Base-by-base conservation (phyloP, 2,797 vertebrate genomes). In the Rhadinocentrus ornatus region DNA sequence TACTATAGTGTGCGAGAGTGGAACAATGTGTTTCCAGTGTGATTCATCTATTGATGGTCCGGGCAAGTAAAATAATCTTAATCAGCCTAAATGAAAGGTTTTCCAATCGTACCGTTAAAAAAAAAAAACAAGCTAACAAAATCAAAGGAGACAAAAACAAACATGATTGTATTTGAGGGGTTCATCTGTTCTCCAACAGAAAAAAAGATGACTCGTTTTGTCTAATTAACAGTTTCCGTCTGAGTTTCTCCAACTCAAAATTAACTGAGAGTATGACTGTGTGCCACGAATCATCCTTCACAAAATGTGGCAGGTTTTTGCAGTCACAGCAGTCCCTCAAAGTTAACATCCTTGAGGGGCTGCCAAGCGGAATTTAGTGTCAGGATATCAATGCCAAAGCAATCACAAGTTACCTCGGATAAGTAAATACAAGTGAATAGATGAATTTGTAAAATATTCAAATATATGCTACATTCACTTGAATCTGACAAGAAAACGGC, bases 321-420 rank as follows among this genome's bases (percentile, higher is more conserved):
- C 62, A 60, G 81, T 79, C 76, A 73, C 70, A 81, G 72, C 78
- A 86, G 88, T 89, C 86, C 80, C 82, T 82, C 67, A 80, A 82
- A 83, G 77, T 86, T 62, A 76, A 75, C 87, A 82, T 84, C 75
- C 75, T 88, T 84, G 66, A 81, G 73, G 66, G 27, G 31, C 75
- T 84, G 83, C 85, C 88, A 89, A 88, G 80, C 71, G 71, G 73
- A 86, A 75, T 87, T 86, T 84, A 82, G 77, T 63, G 52, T 57
- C 68, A 88, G 84, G 74, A 61, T 78, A 81, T 77, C 52, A 5
- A 83, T 71, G 81, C 84, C 85, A 88, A 85, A 87, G 82, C 80
- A 82, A 82, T 84, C 80, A 75, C 75, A 86, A 76, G 83, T 44
- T 78, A 82, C 85, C 81, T 85, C 61, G 65, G 68, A 84, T 81